Evolutionary conservation across 2,797 vertebrate species (phyloP).

Genomic region (Carduelis carduelis): DNA sequence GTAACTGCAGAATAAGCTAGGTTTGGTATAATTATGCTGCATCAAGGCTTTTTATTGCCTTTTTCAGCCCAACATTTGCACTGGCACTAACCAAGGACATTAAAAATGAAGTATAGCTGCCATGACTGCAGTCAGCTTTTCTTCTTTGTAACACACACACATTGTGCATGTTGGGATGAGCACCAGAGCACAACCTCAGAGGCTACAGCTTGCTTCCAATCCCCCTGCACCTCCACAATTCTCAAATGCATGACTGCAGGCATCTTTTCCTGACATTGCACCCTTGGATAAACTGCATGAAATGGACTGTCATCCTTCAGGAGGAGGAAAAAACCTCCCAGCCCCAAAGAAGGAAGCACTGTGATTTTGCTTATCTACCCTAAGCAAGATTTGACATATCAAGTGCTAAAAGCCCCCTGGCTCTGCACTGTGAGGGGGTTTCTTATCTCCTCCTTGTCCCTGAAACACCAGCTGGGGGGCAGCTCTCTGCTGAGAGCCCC

Average conservation of each 20-base stretch:
- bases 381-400: background rate
- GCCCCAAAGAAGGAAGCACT: background rate
- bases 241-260: background rate
- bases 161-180: rapidly evolving
- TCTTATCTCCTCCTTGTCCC: background rate
- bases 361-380: background rate
- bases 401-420: background rate
- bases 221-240: rapidly evolving
- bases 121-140: background rate
- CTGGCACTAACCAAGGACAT: background rate
- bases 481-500: background rate
- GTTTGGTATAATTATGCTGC: background rate
- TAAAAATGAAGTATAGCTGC: background rate
- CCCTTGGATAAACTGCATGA: background rate
- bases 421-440: background rate
- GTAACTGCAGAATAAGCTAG: background rate
- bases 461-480: background rate
- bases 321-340: background rate
- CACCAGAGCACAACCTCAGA: background rate
- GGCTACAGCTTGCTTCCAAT: background rate
- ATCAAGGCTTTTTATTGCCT: background rate
- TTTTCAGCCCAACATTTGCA: background rate
- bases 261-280: background rate
- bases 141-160: background rate
- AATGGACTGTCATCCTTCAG: background rate